Evolutionary conservation across 2,888 invertebrate genomes (phyloP), one percentile per base, ranked within the genome.

Genomic region (Matsumyia berberina): DNA sequence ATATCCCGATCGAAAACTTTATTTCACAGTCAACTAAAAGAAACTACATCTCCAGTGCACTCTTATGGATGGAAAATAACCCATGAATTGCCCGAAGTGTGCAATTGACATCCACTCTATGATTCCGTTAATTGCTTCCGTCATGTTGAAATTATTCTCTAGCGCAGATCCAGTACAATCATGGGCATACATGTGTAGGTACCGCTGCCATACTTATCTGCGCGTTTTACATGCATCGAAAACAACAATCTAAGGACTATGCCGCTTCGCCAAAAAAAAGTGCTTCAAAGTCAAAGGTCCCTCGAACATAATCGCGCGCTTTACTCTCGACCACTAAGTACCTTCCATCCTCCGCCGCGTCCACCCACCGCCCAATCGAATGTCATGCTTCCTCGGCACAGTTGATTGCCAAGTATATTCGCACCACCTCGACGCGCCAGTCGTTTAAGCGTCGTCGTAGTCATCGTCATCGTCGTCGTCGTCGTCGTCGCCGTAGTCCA

Each of bases 271-370:
- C 44, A 62, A 72, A 78, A 72, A 81, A 62, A 58, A 74, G 33
- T 69, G 51, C 79, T 70, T 60, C 76, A 80, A 79, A 80, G 80
- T 85, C 85, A 85, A 85, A 85, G 80, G 80, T 80, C 85, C 35
- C 66, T 51, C 33, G 44, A 76, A 66, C 46, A 85, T 70, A 76
- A 85, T 76, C 51, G 69, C 57, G 64, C 76, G 46, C 64, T 85
- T 67, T 76, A 24, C 80, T 76, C 64, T 70, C 74, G 31, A 57
- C 58, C 58, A 72, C 58, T 70, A 66, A 51, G 77, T 73, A 64
- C 31, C n/a, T 76, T 69, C 12, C 53, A 49, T 67, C 39, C 57
- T 51, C 58, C 33, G 58, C 69, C 55, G 11, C 19, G 39, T 35
- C 74, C 67, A 64, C 72, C 79, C 67, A 58, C 73, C 70, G 46